These are phyloP conservation scores for Limosa lapponica DNA, from an alignment of 2,797 vertebrate species.

Conservation along the genomic window DNA sequence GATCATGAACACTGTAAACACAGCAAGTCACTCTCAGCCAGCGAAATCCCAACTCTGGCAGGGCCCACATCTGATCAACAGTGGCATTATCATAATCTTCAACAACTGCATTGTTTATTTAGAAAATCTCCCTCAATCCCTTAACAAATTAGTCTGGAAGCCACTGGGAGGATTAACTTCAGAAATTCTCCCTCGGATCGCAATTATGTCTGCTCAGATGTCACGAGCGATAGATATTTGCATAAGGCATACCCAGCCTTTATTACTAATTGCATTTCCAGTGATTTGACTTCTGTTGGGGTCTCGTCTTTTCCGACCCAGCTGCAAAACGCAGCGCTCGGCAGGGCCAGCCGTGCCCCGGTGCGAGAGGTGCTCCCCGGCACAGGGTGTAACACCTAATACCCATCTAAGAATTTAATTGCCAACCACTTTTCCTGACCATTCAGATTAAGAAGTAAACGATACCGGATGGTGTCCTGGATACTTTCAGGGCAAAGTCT, in stretches of 20 bases:
- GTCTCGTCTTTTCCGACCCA: not conserved
- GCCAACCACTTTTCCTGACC: not conserved
- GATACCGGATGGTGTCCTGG: not conserved
- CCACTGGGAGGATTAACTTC: slow-evolving; percentile 45
- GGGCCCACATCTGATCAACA: slow-evolving; percentile 23
- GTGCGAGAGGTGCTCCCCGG: fast-evolving
- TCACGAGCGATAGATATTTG: slow-evolving; percentile 3
- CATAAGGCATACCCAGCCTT: not conserved
- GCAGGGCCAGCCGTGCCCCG: not conserved
- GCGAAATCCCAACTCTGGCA: not conserved
- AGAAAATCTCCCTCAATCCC: slow-evolving; percentile 68
- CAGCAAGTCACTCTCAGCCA: not conserved
- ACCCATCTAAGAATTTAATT: not conserved
- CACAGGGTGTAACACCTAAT: not conserved
- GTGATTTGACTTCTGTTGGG: not conserved
- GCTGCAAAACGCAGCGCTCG: not conserved
- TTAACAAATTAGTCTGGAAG: slow-evolving; percentile 69
- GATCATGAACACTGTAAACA: not conserved
- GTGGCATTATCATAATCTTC: slow-evolving; percentile 60
- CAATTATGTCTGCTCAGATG: slow-evolving; percentile 12
- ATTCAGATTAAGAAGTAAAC: not conserved
- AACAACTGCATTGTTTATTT: slow-evolving; percentile 59
- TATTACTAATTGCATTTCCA: not conserved
- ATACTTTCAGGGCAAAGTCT: not conserved
- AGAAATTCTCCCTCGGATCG: slow-evolving; percentile 29